Evolutionary conservation across 2,888 invertebrate species (phyloP), one percentile per base, ranked within the genome.

Genomic region (Sinhomidia bicolor): DNA sequence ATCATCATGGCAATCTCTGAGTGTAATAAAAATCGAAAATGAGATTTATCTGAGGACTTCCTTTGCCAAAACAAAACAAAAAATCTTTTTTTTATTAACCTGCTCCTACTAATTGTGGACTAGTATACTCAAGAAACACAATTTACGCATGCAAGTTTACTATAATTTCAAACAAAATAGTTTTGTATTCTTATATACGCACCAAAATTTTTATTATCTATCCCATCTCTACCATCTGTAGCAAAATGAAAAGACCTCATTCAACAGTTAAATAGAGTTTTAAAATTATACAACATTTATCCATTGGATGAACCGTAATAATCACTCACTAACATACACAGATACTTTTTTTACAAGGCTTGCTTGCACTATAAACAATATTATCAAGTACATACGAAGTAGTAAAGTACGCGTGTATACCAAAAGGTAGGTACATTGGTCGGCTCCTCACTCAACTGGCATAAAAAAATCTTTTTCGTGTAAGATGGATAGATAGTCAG

Each of bases 191-290:
- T n/a, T 5, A 32, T 32, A 36, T 36, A n/a, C 29, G 23, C 9
- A 36, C 23, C 36, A 68, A 10, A 26, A n/a, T 12, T 23, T 62
- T 14, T 62, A 17, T 68, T 68, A 68, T 41, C 3, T 68, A 68
- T 41, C 3, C n/a, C 36, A 41, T 14, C 51, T n/a, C 51, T 14
- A 54, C 57, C n/a, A 51, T 57, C 17, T 20, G 20, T 57, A 36
- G 23, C 17, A 51, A 51, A 1, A 51, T 74, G n/a, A 41, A 47
- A 71, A 74, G 44, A 47, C 44, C 41, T 74, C 71, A 74, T 74
- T 74, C 44, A 44, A 23, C 26, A 44, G 47, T 9, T 74, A 74
- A 74, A 74, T 44, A 44, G 71, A 74, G 44, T 74, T 44, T 68
- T 44, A 74, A 74, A 74, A 47, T 65, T 54, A 54, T 5, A 5